Conservation (phyloP, 2,113 vertebrate species). For the Psittacula cyanocephala region DNA sequence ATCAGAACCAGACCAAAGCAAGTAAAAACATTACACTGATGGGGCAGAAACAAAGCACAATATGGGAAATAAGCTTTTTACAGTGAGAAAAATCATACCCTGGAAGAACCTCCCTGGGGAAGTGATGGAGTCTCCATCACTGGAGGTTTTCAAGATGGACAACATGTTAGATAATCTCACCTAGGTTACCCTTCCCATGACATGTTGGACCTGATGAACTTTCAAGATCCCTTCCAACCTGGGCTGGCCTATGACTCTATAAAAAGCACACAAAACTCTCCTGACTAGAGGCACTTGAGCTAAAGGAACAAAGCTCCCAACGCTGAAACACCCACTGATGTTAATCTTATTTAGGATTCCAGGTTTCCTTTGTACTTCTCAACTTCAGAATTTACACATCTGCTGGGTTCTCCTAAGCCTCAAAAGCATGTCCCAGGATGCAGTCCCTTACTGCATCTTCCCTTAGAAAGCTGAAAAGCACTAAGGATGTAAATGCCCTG, state of each 20-base stretch:
- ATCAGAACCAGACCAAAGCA: not conserved
- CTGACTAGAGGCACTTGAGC: not conserved
- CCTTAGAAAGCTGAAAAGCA: not conserved
- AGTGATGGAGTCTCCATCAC: not conserved
- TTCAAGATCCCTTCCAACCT: not conserved
- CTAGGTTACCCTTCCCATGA: not conserved
- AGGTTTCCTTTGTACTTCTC: not conserved
- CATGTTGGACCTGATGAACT: not conserved
- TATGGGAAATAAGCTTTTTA: not conserved
- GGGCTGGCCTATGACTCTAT: not conserved
- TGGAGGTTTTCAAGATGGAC: not conserved
- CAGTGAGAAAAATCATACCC: not conserved
- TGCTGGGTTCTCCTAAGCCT: not conserved
- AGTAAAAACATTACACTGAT: not conserved
- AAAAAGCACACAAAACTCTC: not conserved
- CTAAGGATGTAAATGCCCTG: not conserved
- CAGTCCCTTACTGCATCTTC: not conserved
- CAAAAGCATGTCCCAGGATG: not conserved
- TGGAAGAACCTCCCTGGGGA: not conserved
- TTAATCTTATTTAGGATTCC: not conserved
- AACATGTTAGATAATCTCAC: not conserved
- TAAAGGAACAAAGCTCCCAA: not conserved
- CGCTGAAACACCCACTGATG: not conserved
- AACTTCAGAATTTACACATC: not conserved
- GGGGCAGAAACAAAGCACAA: not conserved